Evolutionary conservation across 2,888 invertebrate genomes (phyloP).

Genomic region (Eilema griseolum): DNA sequence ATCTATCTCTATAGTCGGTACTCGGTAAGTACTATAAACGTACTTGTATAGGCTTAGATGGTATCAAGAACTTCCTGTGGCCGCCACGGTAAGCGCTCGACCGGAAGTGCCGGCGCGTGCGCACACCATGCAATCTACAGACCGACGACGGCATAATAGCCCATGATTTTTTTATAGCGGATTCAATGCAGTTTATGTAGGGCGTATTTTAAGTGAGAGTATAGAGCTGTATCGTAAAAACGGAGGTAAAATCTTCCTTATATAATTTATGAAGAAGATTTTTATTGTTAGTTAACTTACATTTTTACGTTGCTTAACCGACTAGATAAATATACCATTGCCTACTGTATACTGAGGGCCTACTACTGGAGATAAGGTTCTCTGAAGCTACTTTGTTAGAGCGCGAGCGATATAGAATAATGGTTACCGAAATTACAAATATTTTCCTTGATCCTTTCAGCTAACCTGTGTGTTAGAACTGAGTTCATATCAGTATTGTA

Average conservation of each 20-base stretch:
- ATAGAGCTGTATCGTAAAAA: neutral
- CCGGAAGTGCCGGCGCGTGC: constrained; percentile 81
- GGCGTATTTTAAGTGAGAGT: constrained; percentile 14
- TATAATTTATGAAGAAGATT: neutral
- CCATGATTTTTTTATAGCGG: constrained; percentile 54
- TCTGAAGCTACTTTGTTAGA: no score
- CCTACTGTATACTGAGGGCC: neutral
- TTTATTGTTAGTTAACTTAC: neutral
- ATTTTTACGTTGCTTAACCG: neutral
- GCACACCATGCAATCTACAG: constrained; percentile 65
- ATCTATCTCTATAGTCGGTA: constrained; percentile 24
- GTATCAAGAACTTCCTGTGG: constrained; percentile 74
- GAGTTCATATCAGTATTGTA: neutral
- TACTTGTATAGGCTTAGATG: constrained; percentile 61
- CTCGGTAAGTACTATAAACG: constrained; percentile 45
- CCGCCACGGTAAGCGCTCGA: constrained; percentile 63
- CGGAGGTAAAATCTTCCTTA: neutral
- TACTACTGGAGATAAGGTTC: neutral
- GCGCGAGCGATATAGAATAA: no score
- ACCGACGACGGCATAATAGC: constrained; percentile 39
- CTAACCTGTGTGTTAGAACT: neutral
- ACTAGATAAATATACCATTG: neutral
- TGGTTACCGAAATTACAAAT: no score
- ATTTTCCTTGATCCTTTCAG: no score
- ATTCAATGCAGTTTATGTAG: constrained; percentile 37